Conservation (phyloP, 2,113 vertebrate species). For the Callorhinus ursinus region DNA sequence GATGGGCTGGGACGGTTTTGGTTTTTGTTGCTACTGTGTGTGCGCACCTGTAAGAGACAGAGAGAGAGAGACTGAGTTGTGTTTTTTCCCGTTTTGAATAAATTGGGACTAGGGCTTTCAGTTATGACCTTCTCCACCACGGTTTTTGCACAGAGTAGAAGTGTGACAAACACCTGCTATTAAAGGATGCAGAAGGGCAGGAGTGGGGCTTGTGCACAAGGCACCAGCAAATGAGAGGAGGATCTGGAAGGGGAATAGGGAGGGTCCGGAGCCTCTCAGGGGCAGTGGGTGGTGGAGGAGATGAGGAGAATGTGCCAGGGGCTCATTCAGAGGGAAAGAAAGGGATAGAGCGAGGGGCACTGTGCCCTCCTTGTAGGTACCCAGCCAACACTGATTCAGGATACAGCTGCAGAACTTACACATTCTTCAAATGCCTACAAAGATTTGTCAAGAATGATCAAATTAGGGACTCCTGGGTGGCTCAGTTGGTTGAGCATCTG, state of each 20-base stretch:
- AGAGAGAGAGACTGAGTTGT: neutral
- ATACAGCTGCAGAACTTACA: accelerated
- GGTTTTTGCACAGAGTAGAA: neutral
- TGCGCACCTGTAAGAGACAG: neutral
- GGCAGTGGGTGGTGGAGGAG: neutral
- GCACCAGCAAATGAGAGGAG: neutral
- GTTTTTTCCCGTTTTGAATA: neutral
- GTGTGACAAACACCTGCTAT: neutral
- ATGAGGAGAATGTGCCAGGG: neutral
- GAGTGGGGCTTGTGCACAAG: neutral
- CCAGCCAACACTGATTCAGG: accelerated
- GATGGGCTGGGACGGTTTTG: neutral
- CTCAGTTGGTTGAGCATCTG: neutral
- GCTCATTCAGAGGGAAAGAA: neutral
- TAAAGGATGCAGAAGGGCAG: neutral
- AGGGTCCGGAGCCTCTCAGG: neutral
- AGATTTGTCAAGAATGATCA: neutral
- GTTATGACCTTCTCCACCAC: neutral
- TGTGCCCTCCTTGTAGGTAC: neutral
- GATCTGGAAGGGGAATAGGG: neutral
- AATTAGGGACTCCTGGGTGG: neutral
- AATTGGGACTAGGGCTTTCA: neutral
- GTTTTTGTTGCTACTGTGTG: neutral
- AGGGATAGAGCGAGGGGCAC: neutral
- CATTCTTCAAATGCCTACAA: neutral